Evolutionary conservation across 2,888 invertebrate species (phyloP).

Genomic region (Aphodius sticticus): DNA sequence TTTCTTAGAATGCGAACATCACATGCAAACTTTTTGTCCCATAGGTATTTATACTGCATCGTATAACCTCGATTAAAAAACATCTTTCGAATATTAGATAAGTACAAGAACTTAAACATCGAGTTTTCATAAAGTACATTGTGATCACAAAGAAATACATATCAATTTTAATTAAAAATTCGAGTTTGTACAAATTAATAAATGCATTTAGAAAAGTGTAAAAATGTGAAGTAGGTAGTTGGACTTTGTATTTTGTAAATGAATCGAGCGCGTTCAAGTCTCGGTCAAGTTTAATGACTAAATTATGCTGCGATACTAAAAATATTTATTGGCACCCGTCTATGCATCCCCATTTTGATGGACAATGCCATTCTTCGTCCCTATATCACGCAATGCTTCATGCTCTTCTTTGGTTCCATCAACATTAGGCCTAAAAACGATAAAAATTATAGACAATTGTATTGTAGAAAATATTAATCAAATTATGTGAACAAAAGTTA

Average conservation of each 20-base stretch:
- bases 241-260: neutral
- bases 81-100: neutral
- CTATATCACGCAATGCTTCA: conserved; percentile 13
- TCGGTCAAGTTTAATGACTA: neutral
- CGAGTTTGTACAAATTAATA: neutral
- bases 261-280: neutral
- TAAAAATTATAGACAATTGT: neutral
- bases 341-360: conserved; percentile 13
- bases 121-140: neutral
- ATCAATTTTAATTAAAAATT: neutral
- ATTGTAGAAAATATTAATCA: neutral
- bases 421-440: neutral
- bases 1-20: neutral
- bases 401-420: conserved; percentile 20
- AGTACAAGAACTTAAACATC: neutral
- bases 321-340: neutral
- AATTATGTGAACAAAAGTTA: too few species aligned
- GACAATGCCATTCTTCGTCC: neutral
- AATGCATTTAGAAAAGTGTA: neutral
- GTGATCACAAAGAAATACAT: neutral
- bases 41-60: neutral
- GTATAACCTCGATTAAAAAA: neutral
- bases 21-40: neutral
- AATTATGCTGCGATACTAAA: neutral
- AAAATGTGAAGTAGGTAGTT: neutral